phyloP scores from a whole-genome alignment of 2,888 invertebrate genomes.

The Orthosia cruda region DNA sequence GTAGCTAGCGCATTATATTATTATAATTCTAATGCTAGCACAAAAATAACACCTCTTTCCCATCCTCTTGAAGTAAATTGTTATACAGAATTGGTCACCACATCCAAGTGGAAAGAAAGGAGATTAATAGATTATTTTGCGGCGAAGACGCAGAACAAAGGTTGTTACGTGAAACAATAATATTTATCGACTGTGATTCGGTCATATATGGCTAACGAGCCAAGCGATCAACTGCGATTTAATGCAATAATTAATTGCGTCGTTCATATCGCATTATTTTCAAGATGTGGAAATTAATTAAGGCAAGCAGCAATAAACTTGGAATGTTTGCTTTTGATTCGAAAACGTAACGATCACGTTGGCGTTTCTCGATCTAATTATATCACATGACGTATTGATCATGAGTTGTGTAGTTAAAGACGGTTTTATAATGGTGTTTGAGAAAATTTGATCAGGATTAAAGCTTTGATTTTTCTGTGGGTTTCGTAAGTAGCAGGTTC shows the following conservation, averaged over 20 bases:
- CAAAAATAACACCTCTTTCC: background rate
- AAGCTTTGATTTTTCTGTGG: background rate
- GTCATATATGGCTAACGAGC: constrained; percentile 70
- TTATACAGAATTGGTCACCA: background rate
- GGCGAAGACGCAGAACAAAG: constrained; percentile 57
- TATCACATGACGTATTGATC: constrained; percentile 3
- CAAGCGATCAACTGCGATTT: constrained; percentile 67
- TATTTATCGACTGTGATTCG: constrained; percentile 61
- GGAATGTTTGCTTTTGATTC: constrained; percentile 51
- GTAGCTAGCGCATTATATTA: too few relatives aligned
- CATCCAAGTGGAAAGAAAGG: background rate
- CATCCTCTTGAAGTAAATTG: background rate
- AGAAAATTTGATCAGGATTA: background rate
- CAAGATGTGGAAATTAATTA: constrained; percentile 64
- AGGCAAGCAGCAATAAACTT: constrained; percentile 31
- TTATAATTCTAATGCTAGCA: too few relatives aligned
- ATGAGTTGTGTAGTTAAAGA: background rate
- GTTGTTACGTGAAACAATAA: constrained; percentile 74
- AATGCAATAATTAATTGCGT: constrained; percentile 63
- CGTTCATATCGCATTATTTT: constrained; percentile 61
- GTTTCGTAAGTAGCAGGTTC: too few relatives aligned
- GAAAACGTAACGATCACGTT: constrained; percentile 29
- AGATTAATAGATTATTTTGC: background rate
- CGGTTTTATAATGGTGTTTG: constrained; percentile 8
- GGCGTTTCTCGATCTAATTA: constrained; percentile 8